Base-by-base conservation (phyloP, 2,888 invertebrate genomes). In the Colostygia pectinataria region DNA sequence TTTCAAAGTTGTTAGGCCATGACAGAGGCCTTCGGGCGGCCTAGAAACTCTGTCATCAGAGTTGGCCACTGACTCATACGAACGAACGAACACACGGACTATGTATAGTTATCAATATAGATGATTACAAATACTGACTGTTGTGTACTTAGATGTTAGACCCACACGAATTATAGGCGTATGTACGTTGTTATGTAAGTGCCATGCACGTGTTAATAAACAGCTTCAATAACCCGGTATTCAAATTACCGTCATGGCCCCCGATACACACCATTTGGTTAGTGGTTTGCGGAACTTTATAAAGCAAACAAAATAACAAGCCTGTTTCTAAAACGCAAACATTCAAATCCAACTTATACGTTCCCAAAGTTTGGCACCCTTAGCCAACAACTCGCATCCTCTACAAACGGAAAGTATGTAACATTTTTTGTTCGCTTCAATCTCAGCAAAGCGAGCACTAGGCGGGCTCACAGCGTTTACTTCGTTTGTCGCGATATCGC, bases 401-500 rank as follows among this genome's bases (percentile, higher is more conserved):
- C 53, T 51, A 52, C 51, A 51, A 49, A 48, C 43, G 40, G 47
- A 29, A 46, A 41, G 40, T 49, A 51, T 53, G 44, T 49, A 14
- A 34, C 33, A 50, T 56, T 56, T 55, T 59, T 61, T 55, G 42
- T 55, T 51, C 48, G 33, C 34, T 55, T 56, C 51, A 56, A 58
- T 58, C 55, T 59, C 43, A 23, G 44, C 43, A 43, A 51, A 46
- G 51, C 42, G 45, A 37, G 40, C 13, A 37, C n/a, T 34, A 24
- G 48, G 23, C 12, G 25, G 37, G 34, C 46, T 44, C 18, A 58
- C 57, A 47, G 55, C 56, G 74, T 59, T 72, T 76, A 85, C 88
- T 87, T 87, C 78, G 80, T 88, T 88, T 87, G 86, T 77, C 71
- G 79, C 78, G 85, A 86, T 88, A 87, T 84, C 83, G 80, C 77